Evolutionary conservation across 2,797 vertebrate species (phyloP).

Genomic region (Enteromius radiatus): DNA sequence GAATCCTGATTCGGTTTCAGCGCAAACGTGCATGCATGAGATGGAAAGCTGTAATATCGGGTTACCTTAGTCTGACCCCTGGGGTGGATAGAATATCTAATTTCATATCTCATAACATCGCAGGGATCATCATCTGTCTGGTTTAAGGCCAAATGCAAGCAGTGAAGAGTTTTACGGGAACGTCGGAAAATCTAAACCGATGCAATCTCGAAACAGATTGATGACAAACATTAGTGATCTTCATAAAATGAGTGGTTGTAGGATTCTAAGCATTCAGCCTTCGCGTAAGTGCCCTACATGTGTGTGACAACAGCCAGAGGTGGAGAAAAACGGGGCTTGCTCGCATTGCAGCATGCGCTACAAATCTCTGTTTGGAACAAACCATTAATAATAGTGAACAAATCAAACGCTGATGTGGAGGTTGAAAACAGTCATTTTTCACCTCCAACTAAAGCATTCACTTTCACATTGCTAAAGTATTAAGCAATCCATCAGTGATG

Average conservation of each 20-base stretch:
- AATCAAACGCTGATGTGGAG: background rate
- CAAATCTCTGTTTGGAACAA: constrained; percentile 15
- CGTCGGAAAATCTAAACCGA: background rate
- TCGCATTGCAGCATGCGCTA: background rate
- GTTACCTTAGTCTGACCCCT: constrained; percentile 22
- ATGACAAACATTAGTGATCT: constrained; percentile 5
- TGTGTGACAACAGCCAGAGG: constrained; percentile 18
- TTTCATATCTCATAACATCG: constrained; percentile 3
- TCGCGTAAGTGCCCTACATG: background rate
- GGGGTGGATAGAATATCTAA: constrained; percentile 12
- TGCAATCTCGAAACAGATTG: background rate
- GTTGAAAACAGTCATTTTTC: constrained; percentile 27
- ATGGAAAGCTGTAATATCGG: constrained; percentile 16
- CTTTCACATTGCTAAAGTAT: constrained; percentile 24
- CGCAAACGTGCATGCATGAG: background rate
- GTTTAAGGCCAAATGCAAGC: background rate
- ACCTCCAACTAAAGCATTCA: background rate
- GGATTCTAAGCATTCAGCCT: constrained; percentile 2
- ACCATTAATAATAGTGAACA: constrained; percentile 9
- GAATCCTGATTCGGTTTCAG: constrained; percentile 1
- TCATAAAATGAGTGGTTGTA: constrained; percentile 10
- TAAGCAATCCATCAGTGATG: constrained; percentile 29
- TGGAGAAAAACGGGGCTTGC: background rate
- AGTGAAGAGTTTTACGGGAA: constrained; percentile 1
- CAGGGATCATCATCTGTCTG: constrained; percentile 11